These are phyloP conservation scores for Panulirus ornatus DNA, from an alignment of 1,140 invertebrate genomes.

Conservation along the genomic window DNA sequence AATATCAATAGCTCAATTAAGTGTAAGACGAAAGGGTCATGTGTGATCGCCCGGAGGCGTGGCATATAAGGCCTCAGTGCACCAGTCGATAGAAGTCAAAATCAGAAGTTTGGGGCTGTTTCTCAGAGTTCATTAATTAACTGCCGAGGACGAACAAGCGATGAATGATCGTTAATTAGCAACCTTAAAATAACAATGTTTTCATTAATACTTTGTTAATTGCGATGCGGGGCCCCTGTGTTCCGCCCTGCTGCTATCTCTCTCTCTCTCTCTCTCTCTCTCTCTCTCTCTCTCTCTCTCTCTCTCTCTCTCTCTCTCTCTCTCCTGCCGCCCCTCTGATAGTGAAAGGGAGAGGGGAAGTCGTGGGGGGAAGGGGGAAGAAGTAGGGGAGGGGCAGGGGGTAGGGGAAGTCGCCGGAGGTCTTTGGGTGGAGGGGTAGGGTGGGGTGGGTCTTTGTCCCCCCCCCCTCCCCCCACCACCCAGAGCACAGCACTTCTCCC, in stretches of 20 bases:
- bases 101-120: slow-evolving; percentile 48
- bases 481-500: no score
- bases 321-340: slow-evolving; percentile 5
- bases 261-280: not conserved
- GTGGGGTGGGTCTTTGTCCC: not conserved
- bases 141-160: slow-evolving; percentile 70
- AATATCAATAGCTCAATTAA: slow-evolving; percentile 69
- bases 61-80: slow-evolving; percentile 19
- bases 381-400: slow-evolving; percentile 1
- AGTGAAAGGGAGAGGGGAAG: slow-evolving; percentile 18
- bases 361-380: not conserved
- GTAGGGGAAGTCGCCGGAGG: not conserved
- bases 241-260: slow-evolving; percentile 63
- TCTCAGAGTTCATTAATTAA: slow-evolving; percentile 70
- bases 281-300: slow-evolving; percentile 20
- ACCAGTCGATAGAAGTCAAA: slow-evolving; percentile 40
- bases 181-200: slow-evolving; percentile 73
- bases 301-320: not conserved
- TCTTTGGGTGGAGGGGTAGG: not conserved
- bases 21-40: slow-evolving; percentile 62
- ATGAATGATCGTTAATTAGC: slow-evolving; percentile 73
- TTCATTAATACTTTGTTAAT: slow-evolving; percentile 72
- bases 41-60: not conserved
- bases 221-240: slow-evolving; percentile 61
- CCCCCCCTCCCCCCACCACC: not conserved